Evolutionary conservation across 2,113 vertebrate genomes (phyloP).

Genomic region (Columbina picui): DNA sequence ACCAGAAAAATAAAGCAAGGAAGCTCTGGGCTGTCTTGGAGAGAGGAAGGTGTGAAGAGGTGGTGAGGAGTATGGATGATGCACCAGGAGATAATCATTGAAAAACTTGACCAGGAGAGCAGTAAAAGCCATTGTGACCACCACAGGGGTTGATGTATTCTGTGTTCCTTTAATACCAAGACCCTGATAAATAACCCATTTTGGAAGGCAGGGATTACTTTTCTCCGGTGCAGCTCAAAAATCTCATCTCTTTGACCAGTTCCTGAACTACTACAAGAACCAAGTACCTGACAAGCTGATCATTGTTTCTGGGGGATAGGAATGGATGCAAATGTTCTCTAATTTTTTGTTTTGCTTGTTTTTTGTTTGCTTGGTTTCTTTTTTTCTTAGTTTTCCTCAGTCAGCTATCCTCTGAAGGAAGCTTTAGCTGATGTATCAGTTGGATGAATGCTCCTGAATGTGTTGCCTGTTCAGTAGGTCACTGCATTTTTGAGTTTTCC

Average conservation of each 20-base stretch:
- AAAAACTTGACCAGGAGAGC: neutral
- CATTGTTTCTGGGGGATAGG: neutral
- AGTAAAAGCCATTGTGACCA: accelerated
- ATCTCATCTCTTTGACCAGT: neutral
- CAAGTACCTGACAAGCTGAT: neutral
- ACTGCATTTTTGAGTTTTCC: neutral
- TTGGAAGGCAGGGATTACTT: neutral
- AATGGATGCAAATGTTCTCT: neutral
- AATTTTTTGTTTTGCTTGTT: neutral
- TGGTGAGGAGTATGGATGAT: neutral
- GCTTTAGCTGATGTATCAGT: neutral
- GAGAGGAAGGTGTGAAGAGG: neutral
- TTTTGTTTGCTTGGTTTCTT: neutral
- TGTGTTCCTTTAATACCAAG: neutral
- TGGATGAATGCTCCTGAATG: neutral
- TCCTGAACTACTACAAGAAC: neutral
- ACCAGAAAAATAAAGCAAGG: neutral
- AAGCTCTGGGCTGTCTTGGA: neutral
- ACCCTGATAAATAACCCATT: neutral
- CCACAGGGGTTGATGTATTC: neutral
- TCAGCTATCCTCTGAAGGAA: neutral
- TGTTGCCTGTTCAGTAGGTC: neutral
- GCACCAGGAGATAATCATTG: neutral
- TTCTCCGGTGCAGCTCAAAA: neutral
- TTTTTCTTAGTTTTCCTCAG: neutral